These are phyloP conservation scores for Sinopyrophorus schimmeli DNA, from an alignment of 2,888 invertebrate genomes.

Conservation along the genomic window DNA sequence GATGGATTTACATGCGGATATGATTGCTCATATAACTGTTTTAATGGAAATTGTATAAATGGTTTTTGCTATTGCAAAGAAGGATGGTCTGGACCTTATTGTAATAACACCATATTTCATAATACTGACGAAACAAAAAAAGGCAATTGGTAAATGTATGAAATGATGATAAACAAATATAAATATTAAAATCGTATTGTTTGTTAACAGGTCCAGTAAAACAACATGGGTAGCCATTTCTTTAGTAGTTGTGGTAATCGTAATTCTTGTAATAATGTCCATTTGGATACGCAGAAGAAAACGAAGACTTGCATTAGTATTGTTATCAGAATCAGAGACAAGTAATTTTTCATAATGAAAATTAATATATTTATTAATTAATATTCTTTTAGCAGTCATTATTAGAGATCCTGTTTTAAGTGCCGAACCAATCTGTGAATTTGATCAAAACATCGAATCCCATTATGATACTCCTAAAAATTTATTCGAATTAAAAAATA, in stretches of 20 bases:
- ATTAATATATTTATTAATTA: no score
- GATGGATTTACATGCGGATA: conserved; percentile 15
- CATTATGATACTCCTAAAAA: background rate
- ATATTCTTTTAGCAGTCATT: background rate
- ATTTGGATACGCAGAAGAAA: no score
- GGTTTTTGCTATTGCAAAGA: conserved; percentile 30
- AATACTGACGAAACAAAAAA: no score
- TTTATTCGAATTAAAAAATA: conserved; percentile 1
- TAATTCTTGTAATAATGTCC: no score
- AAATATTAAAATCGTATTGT: no score
- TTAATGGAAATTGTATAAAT: conserved; percentile 25
- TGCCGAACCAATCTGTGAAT: background rate
- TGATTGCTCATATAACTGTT: conserved; percentile 19
- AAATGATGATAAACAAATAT: no score
- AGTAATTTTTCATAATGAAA: conserved; percentile 5
- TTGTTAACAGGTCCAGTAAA: no score
- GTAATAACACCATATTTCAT: conserved; percentile 9
- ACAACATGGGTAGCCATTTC: no score
- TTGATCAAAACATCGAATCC: background rate
- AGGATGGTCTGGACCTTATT: conserved; percentile 13
- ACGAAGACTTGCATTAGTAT: no score
- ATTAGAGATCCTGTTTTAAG: conserved; percentile 2
- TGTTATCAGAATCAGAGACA: no score
- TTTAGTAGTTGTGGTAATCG: no score
- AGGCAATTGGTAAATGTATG: no score